These are phyloP conservation scores for Bombus impatiens DNA, from an alignment of 1,140 invertebrate species.

Conservation along the genomic window DNA sequence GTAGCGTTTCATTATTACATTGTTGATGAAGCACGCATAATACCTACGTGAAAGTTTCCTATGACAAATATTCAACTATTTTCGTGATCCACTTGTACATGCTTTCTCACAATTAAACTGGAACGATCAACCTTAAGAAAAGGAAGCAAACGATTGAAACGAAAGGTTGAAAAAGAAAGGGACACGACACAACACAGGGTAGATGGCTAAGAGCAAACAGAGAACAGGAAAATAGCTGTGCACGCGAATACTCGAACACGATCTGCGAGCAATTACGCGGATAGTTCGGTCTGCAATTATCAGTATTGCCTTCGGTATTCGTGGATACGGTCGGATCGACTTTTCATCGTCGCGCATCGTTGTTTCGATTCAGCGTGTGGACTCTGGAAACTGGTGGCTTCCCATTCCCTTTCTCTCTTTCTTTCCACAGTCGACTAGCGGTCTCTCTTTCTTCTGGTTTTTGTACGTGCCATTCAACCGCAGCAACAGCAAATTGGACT, in stretches of 20 bases:
- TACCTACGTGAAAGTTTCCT: no score
- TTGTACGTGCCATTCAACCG: constrained; percentile 41
- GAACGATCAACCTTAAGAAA: no score
- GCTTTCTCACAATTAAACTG: no score
- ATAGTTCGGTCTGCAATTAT: constrained; percentile 44
- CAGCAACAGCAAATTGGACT: constrained; percentile 45
- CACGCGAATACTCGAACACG: background rate
- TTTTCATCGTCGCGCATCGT: constrained; percentile 22
- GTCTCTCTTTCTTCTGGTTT: constrained; percentile 8
- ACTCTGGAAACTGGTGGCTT: constrained; percentile 1
- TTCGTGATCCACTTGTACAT: no score
- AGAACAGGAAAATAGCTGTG: background rate
- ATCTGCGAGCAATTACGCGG: constrained; percentile 41
- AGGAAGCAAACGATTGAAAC: background rate
- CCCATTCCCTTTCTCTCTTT: background rate
- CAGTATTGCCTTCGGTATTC: constrained; percentile 36
- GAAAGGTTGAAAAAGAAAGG: background rate
- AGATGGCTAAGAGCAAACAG: background rate
- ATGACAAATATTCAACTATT: no score
- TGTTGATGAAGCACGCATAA: no score
- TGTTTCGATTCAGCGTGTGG: constrained; percentile 17
- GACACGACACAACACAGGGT: no score
- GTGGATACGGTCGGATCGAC: constrained; percentile 23
- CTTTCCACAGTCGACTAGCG: background rate
- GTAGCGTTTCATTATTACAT: no score